Evolutionary conservation across 2,888 invertebrate species (phyloP).

Genomic region (Nycteola revayana): DNA sequence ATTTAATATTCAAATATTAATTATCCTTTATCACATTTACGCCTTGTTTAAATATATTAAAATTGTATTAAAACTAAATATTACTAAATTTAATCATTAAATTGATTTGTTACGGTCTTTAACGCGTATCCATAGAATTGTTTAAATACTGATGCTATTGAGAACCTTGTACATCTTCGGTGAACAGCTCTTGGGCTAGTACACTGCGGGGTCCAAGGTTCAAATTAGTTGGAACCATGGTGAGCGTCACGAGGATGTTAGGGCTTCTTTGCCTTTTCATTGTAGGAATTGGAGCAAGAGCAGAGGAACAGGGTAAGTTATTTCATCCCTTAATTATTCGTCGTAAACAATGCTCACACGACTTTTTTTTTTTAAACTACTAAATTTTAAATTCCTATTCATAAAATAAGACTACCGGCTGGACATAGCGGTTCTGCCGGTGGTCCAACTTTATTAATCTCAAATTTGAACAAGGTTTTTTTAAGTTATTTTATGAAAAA

Average conservation of each 20-base stretch:
- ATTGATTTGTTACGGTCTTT: conserved; percentile 58
- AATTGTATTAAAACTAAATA: conserved; percentile 40
- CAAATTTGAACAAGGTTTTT: too few relatives aligned
- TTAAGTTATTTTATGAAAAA: too few relatives aligned
- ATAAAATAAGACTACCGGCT: too few relatives aligned
- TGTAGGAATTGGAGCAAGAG: conserved; percentile 26
- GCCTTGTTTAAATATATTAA: conserved; percentile 49
- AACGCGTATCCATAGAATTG: conserved; percentile 44
- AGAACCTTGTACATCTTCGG: conserved; percentile 46
- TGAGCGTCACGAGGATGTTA: conserved; percentile 33
- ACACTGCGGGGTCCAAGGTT: conserved; percentile 43
- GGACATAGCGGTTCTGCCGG: too few relatives aligned
- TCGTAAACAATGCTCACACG: too few relatives aligned
- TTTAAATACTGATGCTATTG: conserved; percentile 51
- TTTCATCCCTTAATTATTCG: too few relatives aligned
- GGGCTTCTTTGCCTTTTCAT: conserved; percentile 35
- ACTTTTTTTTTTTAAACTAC: too few relatives aligned
- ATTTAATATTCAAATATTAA: conserved; percentile 23
- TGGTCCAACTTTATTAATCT: too few relatives aligned
- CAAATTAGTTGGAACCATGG: conserved; percentile 34
- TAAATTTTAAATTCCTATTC: too few relatives aligned
- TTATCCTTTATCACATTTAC: conserved; percentile 34
- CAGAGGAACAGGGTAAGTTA: conserved; percentile 20
- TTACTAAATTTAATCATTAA: conserved; percentile 52
- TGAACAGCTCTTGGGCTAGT: conserved; percentile 40